Base-by-base conservation (phyloP, 2,797 vertebrate genomes). In the Cuculus canorus region DNA sequence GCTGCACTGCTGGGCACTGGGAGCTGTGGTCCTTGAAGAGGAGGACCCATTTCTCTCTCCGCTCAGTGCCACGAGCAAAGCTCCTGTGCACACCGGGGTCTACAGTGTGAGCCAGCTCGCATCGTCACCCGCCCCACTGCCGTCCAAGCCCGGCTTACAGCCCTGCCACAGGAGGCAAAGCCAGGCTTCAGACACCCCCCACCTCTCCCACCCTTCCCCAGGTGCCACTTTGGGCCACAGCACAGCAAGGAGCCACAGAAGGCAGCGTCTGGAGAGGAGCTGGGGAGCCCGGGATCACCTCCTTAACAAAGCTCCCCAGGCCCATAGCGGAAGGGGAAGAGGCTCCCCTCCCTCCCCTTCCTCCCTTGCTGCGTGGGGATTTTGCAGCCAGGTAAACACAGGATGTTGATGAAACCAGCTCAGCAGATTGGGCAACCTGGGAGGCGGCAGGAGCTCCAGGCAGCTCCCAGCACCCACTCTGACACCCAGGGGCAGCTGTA, bases 321-420 rank as follows among this genome's bases (percentile, higher is more conserved):
- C 60, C 9, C 1, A 0, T 71, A 60, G 56, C 2, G 19, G 91
- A 85, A 93, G 56, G 56, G 86, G 94, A 94, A 92, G 89, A 80
- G 78, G 84, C 25, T 93, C 83, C 75, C 33, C 70, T 91, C 66
- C 89, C 78, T 92, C 84, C 72, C 88, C 88, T 92, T 92, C 93
- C 93, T 94, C 90, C 50, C 56, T 85, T 53, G 13, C 54, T 4
- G 2, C 13, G 0, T 53, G 69, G 39, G 53, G 90, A 77, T 71
- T 88, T 73, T 76, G 59, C 84, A 79, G 73, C 52, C 95, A 94
- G 94, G 92, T 96, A 92, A 96, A 92, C 93, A 96, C 91, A 94
- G 95, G 95, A 96, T 96, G 95, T 91, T 92, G 94, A 86, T 71
- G 88, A 68, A 88, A 88, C 3, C 2, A 18, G 53, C 76, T 85